A percentile compares a stretch with the other conserved stretches of the same genome.
Conservation (phyloP, 2,888 invertebrate species). For the Tuberolachnus salignus region DNA sequence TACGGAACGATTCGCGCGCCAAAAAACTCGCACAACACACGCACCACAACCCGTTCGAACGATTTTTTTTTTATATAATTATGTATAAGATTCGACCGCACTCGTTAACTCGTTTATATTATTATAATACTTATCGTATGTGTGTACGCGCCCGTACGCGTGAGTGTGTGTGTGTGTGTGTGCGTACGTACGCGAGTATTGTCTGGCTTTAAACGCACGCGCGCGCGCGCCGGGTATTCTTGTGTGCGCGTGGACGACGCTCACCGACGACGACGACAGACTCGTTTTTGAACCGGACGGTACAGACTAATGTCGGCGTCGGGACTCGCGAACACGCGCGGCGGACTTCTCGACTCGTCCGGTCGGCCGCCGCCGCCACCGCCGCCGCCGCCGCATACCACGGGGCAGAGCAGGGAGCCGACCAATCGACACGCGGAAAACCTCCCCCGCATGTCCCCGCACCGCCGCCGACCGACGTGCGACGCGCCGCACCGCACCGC, state of each 20-base stretch:
- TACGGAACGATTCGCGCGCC: neutral
- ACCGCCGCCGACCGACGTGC: neutral
- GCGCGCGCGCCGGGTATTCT: neutral
- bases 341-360: slow-evolving; percentile 56
- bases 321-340: slow-evolving; percentile 46
- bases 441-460: slow-evolving; percentile 54
- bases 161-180: neutral
- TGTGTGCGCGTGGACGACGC: neutral
- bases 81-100: too few relatives aligned
- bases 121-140: neutral
- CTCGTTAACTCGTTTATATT: neutral
- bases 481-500: slow-evolving; percentile 13
- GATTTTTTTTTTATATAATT: too few relatives aligned
- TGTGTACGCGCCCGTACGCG: neutral
- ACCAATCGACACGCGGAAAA: slow-evolving; percentile 52
- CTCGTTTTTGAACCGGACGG: slow-evolving; percentile 38
- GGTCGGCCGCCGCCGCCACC: slow-evolving; percentile 34
- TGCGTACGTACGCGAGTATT: neutral
- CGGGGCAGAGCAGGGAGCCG: slow-evolving; percentile 54
- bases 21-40: neutral
- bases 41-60: neutral
- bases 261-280: slow-evolving; percentile 8
- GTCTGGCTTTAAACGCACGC: neutral
- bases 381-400: slow-evolving; percentile 9
- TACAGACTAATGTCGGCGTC: slow-evolving; percentile 38